Evolutionary conservation across 2,113 vertebrate genomes (phyloP).

Genomic region (Myotis davidii): DNA sequence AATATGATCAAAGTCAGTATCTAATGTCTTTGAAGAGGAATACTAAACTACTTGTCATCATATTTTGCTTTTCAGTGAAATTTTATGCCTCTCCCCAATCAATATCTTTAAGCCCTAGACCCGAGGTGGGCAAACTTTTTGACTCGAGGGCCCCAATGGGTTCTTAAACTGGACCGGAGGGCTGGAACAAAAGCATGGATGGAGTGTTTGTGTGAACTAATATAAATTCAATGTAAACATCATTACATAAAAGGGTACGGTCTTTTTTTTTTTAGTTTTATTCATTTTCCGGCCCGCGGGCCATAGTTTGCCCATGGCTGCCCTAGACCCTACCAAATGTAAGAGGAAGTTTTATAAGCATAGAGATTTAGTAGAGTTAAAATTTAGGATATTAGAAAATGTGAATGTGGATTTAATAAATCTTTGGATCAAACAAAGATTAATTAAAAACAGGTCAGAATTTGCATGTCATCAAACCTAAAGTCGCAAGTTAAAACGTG

Average conservation of each 20-base stretch:
- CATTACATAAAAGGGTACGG: too few species aligned
- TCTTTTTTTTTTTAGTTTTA: too few species aligned
- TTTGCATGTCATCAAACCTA: neutral
- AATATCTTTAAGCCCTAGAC: neutral
- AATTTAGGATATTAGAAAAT: slow-evolving; percentile 27
- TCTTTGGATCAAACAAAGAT: neutral
- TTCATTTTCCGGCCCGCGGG: too few species aligned
- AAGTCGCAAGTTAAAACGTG: neutral
- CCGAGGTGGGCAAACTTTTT: too few species aligned
- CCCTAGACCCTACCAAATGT: neutral
- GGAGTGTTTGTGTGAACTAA: too few species aligned
- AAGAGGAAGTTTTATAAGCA: neutral
- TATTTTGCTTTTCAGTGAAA: neutral
- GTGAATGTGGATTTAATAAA: neutral
- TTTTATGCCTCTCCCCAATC: neutral
- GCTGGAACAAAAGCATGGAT: too few species aligned
- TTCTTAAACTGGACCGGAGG: too few species aligned
- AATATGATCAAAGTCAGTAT: neutral
- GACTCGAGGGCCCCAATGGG: too few species aligned
- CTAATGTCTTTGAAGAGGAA: neutral
- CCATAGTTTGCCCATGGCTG: too few species aligned
- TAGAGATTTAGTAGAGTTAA: slow-evolving; percentile 31
- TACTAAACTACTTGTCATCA: neutral
- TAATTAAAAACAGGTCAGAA: neutral
- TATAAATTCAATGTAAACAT: too few species aligned